A percentile compares a stretch with the other conserved stretches of the same genome.
These are phyloP conservation scores for Monopis laevigella DNA, from an alignment of 2,888 invertebrate species.

Conservation along the genomic window DNA sequence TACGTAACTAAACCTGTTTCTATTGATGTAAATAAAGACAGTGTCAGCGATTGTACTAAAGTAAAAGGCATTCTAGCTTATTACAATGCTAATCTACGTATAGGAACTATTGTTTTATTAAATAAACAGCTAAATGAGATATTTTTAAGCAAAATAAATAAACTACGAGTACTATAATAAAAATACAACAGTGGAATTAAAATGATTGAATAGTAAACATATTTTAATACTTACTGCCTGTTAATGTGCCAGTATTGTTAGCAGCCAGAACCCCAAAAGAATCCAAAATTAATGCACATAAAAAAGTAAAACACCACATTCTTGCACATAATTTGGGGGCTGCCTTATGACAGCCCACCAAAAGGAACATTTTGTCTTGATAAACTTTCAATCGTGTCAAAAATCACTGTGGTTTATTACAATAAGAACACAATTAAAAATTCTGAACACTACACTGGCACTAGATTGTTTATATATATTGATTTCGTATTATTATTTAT, in stretches of 20 bases:
- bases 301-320: conserved; percentile 62
- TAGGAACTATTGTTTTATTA: not conserved
- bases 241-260: conserved; percentile 36
- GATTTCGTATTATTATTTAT: not conserved
- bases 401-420: conserved; percentile 45
- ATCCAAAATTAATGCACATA: conserved; percentile 53
- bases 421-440: conserved; percentile 1
- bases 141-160: no score
- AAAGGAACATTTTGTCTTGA: conserved; percentile 53
- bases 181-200: not conserved
- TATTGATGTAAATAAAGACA: conserved; percentile 25
- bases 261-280: conserved; percentile 47
- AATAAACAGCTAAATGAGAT: not conserved
- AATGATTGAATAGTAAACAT: not conserved
- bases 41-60: not conserved
- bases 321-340: conserved; percentile 61
- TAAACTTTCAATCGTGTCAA: conserved; percentile 55
- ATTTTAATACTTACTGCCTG: conserved; percentile 41
- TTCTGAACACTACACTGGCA: not conserved
- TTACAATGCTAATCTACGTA: not conserved
- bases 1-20: conserved; percentile 44
- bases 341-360: conserved; percentile 64
- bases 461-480: not conserved
- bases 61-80: conserved; percentile 26
- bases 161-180: not conserved